These are phyloP conservation scores for Elymnias hypermnestra DNA, from an alignment of 1,140 invertebrate genomes.

Conservation along the genomic window DNA sequence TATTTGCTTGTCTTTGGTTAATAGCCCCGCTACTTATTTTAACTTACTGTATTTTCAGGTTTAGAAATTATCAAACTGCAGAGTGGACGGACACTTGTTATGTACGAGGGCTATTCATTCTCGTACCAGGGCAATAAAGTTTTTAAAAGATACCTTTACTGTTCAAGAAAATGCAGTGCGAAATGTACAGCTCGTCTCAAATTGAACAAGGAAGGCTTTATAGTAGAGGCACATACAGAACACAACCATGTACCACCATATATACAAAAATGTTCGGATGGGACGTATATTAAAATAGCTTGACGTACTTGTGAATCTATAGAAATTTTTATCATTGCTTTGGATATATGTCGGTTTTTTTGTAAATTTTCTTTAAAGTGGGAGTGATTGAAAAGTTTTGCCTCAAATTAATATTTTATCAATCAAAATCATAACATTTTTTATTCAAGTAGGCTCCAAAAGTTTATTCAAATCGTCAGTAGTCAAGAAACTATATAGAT, in stretches of 20 bases:
- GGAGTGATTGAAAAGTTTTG: too few relatives aligned
- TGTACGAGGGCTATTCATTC: constrained; percentile 13
- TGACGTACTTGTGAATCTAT: neutral
- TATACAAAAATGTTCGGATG: constrained; percentile 8
- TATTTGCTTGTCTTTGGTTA: too few relatives aligned
- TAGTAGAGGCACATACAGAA: constrained; percentile 7
- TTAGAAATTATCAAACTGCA: constrained; percentile 2
- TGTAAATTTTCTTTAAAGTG: too few relatives aligned
- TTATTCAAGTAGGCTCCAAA: too few relatives aligned
- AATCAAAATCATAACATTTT: too few relatives aligned
- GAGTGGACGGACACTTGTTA: constrained; percentile 4
- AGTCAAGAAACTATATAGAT: too few relatives aligned
- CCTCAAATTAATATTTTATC: too few relatives aligned
- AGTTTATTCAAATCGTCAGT: too few relatives aligned
- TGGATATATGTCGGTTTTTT: too few relatives aligned
- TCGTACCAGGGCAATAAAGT: constrained; percentile 8
- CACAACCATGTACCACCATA: constrained; percentile 26
- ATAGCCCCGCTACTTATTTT: too few relatives aligned
- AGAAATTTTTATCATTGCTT: too few relatives aligned
- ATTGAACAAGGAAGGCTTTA: constrained; percentile 14
- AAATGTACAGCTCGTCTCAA: constrained; percentile 22
- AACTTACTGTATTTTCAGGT: too few relatives aligned
- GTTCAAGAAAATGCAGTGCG: constrained; percentile 15
- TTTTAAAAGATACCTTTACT: constrained; percentile 13
- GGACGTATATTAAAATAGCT: constrained; percentile 8